These are phyloP conservation scores for Tromatobia lineatoria DNA, from an alignment of 2,888 invertebrate species.

Conservation along the genomic window DNA sequence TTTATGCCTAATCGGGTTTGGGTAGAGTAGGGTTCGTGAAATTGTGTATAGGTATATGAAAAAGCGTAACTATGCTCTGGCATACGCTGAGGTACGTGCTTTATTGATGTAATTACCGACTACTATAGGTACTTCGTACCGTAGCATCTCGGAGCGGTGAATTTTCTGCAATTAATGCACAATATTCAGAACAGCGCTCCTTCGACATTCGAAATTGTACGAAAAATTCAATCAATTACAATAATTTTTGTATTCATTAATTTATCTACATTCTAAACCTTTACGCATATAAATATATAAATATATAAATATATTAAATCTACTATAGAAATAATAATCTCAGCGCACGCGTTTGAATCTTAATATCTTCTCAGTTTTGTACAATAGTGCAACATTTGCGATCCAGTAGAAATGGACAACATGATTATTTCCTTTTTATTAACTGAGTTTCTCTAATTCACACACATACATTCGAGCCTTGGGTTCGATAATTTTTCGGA, in stretches of 20 bases:
- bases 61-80: constrained; percentile 49
- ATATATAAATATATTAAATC: constrained; percentile 45
- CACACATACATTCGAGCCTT: constrained; percentile 15
- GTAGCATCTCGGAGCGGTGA: constrained; percentile 5
- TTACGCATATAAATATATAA: constrained; percentile 61
- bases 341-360: constrained; percentile 35
- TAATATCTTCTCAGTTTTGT: constrained; percentile 44
- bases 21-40: constrained; percentile 46
- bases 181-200: constrained; percentile 31
- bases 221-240: constrained; percentile 22
- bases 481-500: constrained; percentile 27
- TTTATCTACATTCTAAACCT: constrained; percentile 56
- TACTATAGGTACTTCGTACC: constrained; percentile 38
- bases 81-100: constrained; percentile 47
- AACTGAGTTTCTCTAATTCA: neutral
- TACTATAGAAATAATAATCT: constrained; percentile 24
- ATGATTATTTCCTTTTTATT: neutral
- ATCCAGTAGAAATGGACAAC: constrained; percentile 9
- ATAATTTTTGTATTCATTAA: constrained; percentile 43
- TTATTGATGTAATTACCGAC: constrained; percentile 57
- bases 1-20: constrained; percentile 48
- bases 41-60: constrained; percentile 32
- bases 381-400: constrained; percentile 26
- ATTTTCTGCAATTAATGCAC: constrained; percentile 38
- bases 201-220: constrained; percentile 8